These are phyloP conservation scores for Clarias pachynema DNA, from an alignment of 2,797 vertebrate genomes.

Conservation along the genomic window DNA sequence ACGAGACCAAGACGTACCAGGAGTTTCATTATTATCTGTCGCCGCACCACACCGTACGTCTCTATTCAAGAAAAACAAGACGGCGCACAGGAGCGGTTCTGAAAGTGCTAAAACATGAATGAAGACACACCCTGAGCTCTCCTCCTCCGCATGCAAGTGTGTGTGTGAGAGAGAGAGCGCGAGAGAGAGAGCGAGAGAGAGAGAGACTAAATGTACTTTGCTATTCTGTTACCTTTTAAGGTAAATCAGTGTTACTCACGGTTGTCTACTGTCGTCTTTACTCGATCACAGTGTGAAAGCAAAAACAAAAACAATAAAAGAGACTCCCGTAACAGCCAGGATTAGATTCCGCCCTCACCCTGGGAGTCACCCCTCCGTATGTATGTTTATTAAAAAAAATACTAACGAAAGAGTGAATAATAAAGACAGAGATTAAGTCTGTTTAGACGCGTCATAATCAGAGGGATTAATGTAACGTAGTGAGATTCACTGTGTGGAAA, in stretches of 20 bases:
- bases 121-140: background rate
- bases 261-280: constrained; percentile 4
- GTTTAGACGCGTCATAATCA: background rate
- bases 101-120: background rate
- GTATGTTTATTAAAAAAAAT: background rate
- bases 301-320: too few relatives aligned
- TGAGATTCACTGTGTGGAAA: background rate
- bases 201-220: background rate
- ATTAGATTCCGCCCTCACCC: background rate
- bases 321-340: background rate
- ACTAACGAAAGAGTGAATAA: background rate
- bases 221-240: constrained; percentile 8
- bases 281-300: too few relatives aligned
- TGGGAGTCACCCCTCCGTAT: background rate
- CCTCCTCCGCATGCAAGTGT: background rate
- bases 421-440: background rate
- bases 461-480: background rate
- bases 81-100: too few relatives aligned
- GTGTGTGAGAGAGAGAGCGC: background rate
- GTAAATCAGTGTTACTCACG: background rate
- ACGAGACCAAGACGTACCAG: background rate
- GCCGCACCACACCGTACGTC: background rate
- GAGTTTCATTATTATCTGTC: background rate
- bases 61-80: background rate
- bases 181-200: too few relatives aligned